Base-by-base conservation (phyloP, 2,797 vertebrate genomes). In the Melanogrammus aeglefinus region DNA sequence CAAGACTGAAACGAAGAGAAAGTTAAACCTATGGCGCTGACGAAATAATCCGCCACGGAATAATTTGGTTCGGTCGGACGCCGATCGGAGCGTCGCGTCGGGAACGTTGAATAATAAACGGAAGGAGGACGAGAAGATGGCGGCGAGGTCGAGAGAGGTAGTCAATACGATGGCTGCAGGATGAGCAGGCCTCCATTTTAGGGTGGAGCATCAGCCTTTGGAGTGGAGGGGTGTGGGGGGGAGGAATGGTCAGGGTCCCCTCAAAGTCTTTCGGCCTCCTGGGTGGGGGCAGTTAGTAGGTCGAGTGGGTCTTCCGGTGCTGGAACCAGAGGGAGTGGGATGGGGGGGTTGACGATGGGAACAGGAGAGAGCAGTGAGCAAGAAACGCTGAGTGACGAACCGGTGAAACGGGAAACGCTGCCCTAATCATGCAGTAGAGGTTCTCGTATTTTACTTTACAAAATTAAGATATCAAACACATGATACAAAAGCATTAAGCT, bases 291-390 rank as follows among this genome's bases (percentile, higher is more conserved):
- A 16, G 81, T 91, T 92, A 94, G 85, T 93, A 92, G 91, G 89
- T 90, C 91, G 84, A 90, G 74, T 87, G 87, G 75, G 86, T 78
- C 76, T 91, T 89, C 87, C 89, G 89, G 75, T 88, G 91, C 92
- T 94, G 82, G 83, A 80, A 81, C 80, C 86, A 78, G 83, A 86
- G 77, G 8, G 31, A 14, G 8, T 3, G 21, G 35, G 72, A 83
- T 31, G 79, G 83, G 81, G 72, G 75, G 21, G 75, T 70, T 80
- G 27, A 66, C 82, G 41, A 44, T 13, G 41, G 12, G 72, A 39
- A 74, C 18, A 1, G 74, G 75, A 76, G 35, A 72, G 77, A 86
- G 21, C n/a, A 74, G 70, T 73, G 29, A 79, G 84, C 2, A 77
- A 4, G 13, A 71, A 4, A 27, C 66, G n/a, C 33, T 36, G 72